Base-by-base conservation (phyloP, 2,113 vertebrate species). In the Microcebus jonahi region DNA sequence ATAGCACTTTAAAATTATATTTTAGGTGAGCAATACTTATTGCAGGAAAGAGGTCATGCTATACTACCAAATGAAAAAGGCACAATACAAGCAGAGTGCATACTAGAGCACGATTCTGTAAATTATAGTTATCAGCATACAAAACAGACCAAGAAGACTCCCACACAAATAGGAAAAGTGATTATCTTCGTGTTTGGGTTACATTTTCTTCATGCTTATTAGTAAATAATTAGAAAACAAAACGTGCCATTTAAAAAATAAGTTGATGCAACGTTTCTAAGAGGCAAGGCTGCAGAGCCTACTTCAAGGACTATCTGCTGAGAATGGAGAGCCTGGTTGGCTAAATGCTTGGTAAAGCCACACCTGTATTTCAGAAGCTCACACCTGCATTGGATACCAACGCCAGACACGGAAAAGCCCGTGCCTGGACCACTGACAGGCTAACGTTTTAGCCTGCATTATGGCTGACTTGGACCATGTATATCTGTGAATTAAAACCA, bases 141-240 rank as follows among this genome's bases (percentile, higher is more conserved):
- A 50, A 94, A 95, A 92, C 57, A 82, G 27, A 93, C 34, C 14
- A 90, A 80, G 84, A 67, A 92, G 45, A 88, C 17, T 57, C 55
- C 29, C 29, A 67, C 18, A 34, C 42, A 80, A 80, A 93, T 34
- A 53, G 53, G 75, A 59, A 89, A 91, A 67, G 55, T 68, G 31
- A 86, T 36, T 67, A 63, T 50, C 31, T 80, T 63, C 23, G 39
- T 39, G 21, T 14, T 88, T 68, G 45, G 48, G 65, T 75, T 63
- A 50, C 23, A 10, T 85, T 92, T 81, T 76, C 76, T 90, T 89
- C 11, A 50, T 34, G 61, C 21, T 73, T 85, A 70, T 81, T 85
- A 93, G 57, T 21, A 91, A 91, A 45, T 53, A 61, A 57, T 90
- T 90, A 90, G 67, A 92, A 87, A 96, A 59, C 18, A 71, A 91